Percentiles rank a stretch among this genome's conserved stretches.
These are phyloP conservation scores for Eretmodus cyanostictus DNA, from an alignment of 2,113 vertebrate species.

Conservation along the genomic window DNA sequence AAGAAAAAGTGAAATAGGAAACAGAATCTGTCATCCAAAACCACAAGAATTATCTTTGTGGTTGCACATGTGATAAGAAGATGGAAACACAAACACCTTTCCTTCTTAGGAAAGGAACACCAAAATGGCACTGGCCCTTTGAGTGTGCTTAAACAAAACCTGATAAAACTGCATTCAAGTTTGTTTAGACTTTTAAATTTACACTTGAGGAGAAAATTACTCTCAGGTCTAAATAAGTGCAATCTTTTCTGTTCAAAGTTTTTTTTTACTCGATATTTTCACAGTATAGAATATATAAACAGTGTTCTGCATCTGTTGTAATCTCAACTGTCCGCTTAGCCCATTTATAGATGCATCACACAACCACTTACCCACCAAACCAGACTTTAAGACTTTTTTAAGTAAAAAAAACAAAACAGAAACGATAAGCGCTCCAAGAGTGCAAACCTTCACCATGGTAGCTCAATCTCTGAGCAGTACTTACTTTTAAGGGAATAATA, in stretches of 20 bases:
- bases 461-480: background rate
- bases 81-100: constrained; percentile 1
- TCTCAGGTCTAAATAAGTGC: background rate
- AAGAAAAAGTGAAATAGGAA: background rate
- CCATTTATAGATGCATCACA: background rate
- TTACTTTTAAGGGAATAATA: background rate
- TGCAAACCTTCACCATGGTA: background rate
- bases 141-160: background rate
- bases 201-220: background rate
- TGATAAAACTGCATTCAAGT: background rate
- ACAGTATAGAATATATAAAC: background rate
- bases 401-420: background rate
- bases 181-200: background rate
- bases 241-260: background rate
- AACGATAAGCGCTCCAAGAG: background rate
- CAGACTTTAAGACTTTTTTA: background rate
- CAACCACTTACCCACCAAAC: background rate
- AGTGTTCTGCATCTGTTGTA: background rate
- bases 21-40: background rate
- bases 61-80: constrained; percentile 2
- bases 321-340: rapidly evolving
- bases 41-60: background rate
- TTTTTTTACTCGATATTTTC: background rate
- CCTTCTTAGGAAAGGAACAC: background rate
- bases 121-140: background rate